These are phyloP conservation scores for Gerris buenoi DNA, from an alignment of 1,140 invertebrate genomes.

Conservation along the genomic window DNA sequence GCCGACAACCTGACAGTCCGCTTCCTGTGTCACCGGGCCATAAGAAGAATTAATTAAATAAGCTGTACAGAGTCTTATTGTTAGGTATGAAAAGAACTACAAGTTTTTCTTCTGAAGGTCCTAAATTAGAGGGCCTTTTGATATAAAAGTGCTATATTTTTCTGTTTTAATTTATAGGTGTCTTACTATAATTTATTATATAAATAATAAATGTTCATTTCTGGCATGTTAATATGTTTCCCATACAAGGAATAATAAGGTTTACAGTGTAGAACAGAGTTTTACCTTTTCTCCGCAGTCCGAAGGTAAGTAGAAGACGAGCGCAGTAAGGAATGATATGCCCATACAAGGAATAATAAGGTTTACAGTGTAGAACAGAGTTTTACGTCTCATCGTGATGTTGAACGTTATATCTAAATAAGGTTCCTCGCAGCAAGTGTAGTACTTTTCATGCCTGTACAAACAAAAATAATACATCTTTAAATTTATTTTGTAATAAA, in stretches of 20 bases:
- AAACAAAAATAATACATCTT: conserved; percentile 4
- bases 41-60: no score
- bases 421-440: conserved; percentile 91
- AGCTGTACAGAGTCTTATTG: no score
- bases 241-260: conserved; percentile 92
- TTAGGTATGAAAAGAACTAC: no score
- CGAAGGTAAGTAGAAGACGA: conserved; percentile 97
- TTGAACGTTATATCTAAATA: conserved; percentile 98
- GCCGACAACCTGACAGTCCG: no score
- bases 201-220: no score
- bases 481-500: not conserved
- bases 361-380: conserved; percentile 94
- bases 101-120: no score
- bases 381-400: conserved; percentile 93
- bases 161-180: no score
- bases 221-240: conserved; percentile 30
- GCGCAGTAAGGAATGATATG: conserved; percentile 93
- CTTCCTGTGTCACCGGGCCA: no score
- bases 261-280: conserved; percentile 90
- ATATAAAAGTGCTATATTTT: no score
- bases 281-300: conserved; percentile 97
- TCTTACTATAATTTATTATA: no score
- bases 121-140: no score
- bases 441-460: conserved; percentile 79
- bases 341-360: conserved; percentile 95